A percentile compares a stretch with the other conserved stretches of the same genome.
Evolutionary conservation across 2,888 invertebrate genomes (phyloP).

Genomic region (Polyommatus iphigenia): DNA sequence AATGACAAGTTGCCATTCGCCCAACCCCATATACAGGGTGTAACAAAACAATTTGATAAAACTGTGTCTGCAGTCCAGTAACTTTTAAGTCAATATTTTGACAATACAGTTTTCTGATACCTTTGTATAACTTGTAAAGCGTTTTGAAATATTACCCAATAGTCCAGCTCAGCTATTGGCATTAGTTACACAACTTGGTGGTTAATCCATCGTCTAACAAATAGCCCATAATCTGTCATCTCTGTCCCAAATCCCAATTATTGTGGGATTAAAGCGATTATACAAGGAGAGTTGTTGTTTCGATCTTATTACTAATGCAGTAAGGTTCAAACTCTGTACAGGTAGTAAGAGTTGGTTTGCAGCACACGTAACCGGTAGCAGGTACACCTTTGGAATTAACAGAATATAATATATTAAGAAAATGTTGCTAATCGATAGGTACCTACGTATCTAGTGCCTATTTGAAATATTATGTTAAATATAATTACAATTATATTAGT

Average conservation of each 20-base stretch:
- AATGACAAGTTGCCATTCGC: too few relatives aligned
- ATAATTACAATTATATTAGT: too few relatives aligned
- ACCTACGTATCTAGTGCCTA: background rate
- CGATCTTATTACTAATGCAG: background rate
- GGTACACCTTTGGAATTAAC: background rate
- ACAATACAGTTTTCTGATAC: background rate
- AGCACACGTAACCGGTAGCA: background rate
- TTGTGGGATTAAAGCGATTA: conserved; percentile 25
- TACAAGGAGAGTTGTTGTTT: background rate
- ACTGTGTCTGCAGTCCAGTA: too few relatives aligned
- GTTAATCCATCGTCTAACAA: background rate
- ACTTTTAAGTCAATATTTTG: background rate
- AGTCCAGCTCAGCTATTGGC: background rate
- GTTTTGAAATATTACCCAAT: background rate
- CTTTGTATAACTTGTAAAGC: background rate
- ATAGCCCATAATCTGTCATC: conserved; percentile 23
- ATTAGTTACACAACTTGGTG: conserved; percentile 1
- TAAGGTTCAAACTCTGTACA: background rate
- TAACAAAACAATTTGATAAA: too few relatives aligned
- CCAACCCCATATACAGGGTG: too few relatives aligned
- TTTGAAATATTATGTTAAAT: background rate
- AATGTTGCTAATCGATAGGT: background rate
- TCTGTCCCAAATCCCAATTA: conserved; percentile 17
- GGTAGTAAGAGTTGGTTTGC: background rate
- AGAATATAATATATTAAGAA: background rate